Evolutionary conservation across 1,140 invertebrate species (phyloP).

Genomic region (Scaptomyza hsui): DNA sequence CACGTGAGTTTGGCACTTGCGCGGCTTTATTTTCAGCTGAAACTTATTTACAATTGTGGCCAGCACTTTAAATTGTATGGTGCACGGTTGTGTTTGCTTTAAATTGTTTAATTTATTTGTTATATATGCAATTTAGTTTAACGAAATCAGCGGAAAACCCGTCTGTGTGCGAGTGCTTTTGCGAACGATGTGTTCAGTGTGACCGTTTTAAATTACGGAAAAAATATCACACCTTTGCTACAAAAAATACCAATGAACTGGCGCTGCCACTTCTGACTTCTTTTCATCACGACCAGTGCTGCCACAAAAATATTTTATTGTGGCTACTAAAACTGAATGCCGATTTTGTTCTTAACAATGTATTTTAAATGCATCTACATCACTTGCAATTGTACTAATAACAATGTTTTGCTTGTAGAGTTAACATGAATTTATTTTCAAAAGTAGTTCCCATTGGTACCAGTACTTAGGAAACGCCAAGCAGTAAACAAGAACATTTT

Average conservation of each 20-base stretch:
- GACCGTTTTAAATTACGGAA: neutral
- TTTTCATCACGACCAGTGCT: conserved; percentile 7
- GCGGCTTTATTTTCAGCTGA: conserved; percentile 2
- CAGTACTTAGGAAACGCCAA: conserved; percentile 36
- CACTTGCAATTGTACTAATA: neutral
- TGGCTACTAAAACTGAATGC: too few relatives aligned
- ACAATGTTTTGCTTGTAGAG: conserved; percentile 1
- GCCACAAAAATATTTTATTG: neutral
- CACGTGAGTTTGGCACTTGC: conserved; percentile 59
- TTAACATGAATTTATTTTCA: conserved; percentile 72
- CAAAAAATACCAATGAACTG: conserved; percentile 1
- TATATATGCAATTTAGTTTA: conserved; percentile 61
- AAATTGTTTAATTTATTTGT: conserved; percentile 62
- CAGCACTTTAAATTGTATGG: conserved; percentile 34
- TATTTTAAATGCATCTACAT: neutral
- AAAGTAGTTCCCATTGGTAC: conserved; percentile 43
- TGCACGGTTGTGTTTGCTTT: conserved; percentile 37
- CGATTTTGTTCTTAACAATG: neutral
- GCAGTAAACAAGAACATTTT: conserved; percentile 46
- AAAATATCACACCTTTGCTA: neutral
- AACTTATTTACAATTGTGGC: conserved; percentile 33
- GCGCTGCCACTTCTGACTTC: conserved; percentile 39
- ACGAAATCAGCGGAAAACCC: conserved; percentile 59
- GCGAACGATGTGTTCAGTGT: conserved; percentile 41
- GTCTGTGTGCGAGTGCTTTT: conserved; percentile 56